Evolutionary conservation across 2,113 vertebrate species (phyloP).

Genomic region (Marmota flaviventris): DNA sequence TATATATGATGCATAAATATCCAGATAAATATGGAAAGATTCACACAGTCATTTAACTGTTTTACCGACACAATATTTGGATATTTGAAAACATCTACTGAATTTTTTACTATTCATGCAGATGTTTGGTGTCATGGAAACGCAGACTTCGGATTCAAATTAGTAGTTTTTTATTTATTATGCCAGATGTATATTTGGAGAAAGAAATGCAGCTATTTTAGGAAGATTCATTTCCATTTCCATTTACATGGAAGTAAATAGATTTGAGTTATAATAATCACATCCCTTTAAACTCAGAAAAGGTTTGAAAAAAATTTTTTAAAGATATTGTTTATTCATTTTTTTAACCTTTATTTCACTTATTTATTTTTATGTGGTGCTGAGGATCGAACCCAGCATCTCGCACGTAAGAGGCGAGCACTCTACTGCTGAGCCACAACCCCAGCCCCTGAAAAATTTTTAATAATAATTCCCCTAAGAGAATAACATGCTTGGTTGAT

Average conservation of each 20-base stretch:
- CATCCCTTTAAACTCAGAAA: constrained; percentile 66
- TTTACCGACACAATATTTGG: constrained; percentile 69
- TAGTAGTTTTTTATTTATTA: neutral
- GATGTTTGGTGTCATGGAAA: constrained; percentile 80
- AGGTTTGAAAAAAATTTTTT: neutral
- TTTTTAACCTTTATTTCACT: too few species aligned
- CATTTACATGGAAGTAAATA: constrained; percentile 64
- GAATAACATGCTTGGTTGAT: constrained; percentile 40
- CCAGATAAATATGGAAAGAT: constrained; percentile 55
- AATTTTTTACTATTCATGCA: constrained; percentile 71
- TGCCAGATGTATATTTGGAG: constrained; percentile 74
- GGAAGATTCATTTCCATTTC: constrained; percentile 70
- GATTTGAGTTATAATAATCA: constrained; percentile 65
- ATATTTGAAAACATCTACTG: constrained; percentile 74
- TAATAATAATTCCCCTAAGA: constrained; percentile 51
- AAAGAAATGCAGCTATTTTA: constrained; percentile 68
- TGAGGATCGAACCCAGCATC: too few species aligned
- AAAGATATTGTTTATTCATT: too few species aligned
- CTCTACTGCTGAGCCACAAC: too few species aligned
- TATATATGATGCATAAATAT: neutral
- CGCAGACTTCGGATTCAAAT: constrained; percentile 68
- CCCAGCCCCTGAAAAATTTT: neutral
- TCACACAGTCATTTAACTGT: constrained; percentile 59
- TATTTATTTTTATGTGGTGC: too few species aligned
- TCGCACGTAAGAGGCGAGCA: too few species aligned